These are phyloP conservation scores for Nebria ingens DNA, from an alignment of 1,140 invertebrate species.

Conservation along the genomic window DNA sequence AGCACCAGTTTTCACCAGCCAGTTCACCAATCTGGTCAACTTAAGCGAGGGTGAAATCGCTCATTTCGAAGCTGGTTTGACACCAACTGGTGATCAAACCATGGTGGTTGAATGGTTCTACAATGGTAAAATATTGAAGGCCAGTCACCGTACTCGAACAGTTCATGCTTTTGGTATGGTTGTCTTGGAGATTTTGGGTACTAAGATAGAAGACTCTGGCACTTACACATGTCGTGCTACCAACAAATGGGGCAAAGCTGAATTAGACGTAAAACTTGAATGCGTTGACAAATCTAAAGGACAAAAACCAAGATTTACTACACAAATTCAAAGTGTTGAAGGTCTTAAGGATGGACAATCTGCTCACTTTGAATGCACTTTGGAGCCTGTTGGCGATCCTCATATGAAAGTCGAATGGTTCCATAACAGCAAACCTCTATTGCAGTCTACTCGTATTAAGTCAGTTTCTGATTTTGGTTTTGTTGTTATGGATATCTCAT, in stretches of 20 bases:
- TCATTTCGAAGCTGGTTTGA: constrained; percentile 87
- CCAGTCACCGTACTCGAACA: constrained; percentile 79
- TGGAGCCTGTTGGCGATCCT: constrained; percentile 86
- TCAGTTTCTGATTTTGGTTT: constrained; percentile 93
- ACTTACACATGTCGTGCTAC: constrained; percentile 77
- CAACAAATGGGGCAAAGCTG: constrained; percentile 79
- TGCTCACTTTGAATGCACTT: constrained; percentile 85
- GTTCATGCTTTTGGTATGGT: constrained; percentile 93
- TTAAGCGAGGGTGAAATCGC: constrained; percentile 83
- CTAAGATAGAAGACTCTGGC: constrained; percentile 79
- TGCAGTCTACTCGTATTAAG: constrained; percentile 85
- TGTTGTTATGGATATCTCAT: constrained; percentile 90
- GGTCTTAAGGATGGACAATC: constrained; percentile 85
- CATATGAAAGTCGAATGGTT: constrained; percentile 95
- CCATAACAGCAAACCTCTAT: constrained; percentile 78
- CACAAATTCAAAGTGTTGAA: constrained; percentile 73
- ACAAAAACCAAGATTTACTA: constrained; percentile 78
- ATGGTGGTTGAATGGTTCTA: constrained; percentile 98
- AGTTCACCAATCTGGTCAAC: constrained; percentile 71
- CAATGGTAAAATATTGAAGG: constrained; percentile 79
- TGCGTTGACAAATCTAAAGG: constrained; percentile 76
- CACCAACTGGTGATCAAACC: constrained; percentile 87
- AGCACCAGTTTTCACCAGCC: constrained; percentile 77
- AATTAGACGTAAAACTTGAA: constrained; percentile 73
- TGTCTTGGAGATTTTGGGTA: constrained; percentile 85